These are phyloP conservation scores for Danio jaintianensis DNA, from an alignment of 2,797 vertebrate species.

Conservation along the genomic window DNA sequence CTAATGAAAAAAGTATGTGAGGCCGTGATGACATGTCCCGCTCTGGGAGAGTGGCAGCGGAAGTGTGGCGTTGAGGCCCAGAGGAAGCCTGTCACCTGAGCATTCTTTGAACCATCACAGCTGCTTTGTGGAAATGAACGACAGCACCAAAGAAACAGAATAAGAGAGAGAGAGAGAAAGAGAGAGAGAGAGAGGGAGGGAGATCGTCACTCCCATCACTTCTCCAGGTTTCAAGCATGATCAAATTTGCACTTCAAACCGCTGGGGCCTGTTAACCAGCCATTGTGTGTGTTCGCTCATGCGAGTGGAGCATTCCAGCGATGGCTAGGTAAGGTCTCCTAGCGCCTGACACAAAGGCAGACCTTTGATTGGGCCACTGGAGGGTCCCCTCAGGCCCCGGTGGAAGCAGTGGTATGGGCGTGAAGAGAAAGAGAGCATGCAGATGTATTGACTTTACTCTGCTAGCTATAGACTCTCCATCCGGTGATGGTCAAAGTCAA, in stretches of 20 bases:
- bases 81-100: slow-evolving; percentile 52
- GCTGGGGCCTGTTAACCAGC: slow-evolving; percentile 73
- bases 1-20: slow-evolving; percentile 24
- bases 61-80: slow-evolving; percentile 42
- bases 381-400: slow-evolving; percentile 43
- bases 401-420: slow-evolving; percentile 37
- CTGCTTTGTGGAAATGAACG: slow-evolving; percentile 46
- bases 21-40: slow-evolving; percentile 5
- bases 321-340: slow-evolving; percentile 66
- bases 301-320: slow-evolving; percentile 69
- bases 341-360: slow-evolving; percentile 72
- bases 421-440: slow-evolving; percentile 11
- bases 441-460: slow-evolving; percentile 5
- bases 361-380: slow-evolving; percentile 69
- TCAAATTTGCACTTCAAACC: slow-evolving; percentile 79
- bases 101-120: slow-evolving; percentile 49
- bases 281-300: slow-evolving; percentile 74
- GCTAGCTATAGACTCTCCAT: neutral
- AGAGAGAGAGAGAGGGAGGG: neutral
- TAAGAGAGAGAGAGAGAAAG: neutral
- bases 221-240: slow-evolving; percentile 73
- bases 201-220: slow-evolving; percentile 43
- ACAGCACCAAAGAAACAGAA: slow-evolving; percentile 8
- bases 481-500: slow-evolving; percentile 21
- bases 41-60: slow-evolving; percentile 32